Evolutionary conservation across 2,113 vertebrate genomes (phyloP).

Genomic region (Periophthalmodon schlosseri): DNA sequence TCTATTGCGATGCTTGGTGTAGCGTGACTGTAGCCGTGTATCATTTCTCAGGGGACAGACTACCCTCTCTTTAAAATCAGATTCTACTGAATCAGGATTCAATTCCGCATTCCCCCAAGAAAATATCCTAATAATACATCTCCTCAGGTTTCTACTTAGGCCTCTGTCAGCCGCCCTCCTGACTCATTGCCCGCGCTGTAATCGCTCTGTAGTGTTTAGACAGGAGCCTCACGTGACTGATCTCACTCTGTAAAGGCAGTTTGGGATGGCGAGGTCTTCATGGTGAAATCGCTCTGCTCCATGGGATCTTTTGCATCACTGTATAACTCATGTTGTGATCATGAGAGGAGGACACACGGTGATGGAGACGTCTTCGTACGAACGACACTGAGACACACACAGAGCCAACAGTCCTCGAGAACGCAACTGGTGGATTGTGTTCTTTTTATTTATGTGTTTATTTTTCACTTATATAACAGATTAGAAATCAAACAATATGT

Average conservation of each 20-base stretch:
- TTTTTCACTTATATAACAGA: no score
- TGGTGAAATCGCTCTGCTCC: constrained; percentile 48
- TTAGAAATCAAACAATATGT: no score
- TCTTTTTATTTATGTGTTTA: no score
- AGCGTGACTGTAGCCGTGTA: constrained; percentile 67
- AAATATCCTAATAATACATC: constrained; percentile 73
- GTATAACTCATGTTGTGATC: constrained; percentile 65
- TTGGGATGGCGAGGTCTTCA: constrained; percentile 67
- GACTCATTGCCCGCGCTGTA: constrained; percentile 59
- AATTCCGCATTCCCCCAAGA: constrained; percentile 69
- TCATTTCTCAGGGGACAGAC: constrained; percentile 64
- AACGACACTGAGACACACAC: no score
- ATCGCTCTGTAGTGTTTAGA: constrained; percentile 63
- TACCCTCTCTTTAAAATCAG: constrained; percentile 69
- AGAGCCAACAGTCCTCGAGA: no score
- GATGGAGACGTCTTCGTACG: constrained; percentile 25
- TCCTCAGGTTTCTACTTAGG: constrained; percentile 61
- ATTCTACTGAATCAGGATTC: constrained; percentile 74
- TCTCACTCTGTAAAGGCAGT: constrained; percentile 54
- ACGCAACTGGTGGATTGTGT: background rate
- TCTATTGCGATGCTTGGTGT: constrained; percentile 61
- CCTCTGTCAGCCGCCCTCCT: constrained; percentile 59
- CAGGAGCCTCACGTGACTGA: constrained; percentile 59
- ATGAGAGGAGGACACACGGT: constrained; percentile 23
- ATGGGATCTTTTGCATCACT: constrained; percentile 34